Percentiles rank a stretch among this genome's conserved stretches.
Evolutionary conservation across 2,797 vertebrate species (phyloP).

Genomic region (Sebastes hopkinsi): DNA sequence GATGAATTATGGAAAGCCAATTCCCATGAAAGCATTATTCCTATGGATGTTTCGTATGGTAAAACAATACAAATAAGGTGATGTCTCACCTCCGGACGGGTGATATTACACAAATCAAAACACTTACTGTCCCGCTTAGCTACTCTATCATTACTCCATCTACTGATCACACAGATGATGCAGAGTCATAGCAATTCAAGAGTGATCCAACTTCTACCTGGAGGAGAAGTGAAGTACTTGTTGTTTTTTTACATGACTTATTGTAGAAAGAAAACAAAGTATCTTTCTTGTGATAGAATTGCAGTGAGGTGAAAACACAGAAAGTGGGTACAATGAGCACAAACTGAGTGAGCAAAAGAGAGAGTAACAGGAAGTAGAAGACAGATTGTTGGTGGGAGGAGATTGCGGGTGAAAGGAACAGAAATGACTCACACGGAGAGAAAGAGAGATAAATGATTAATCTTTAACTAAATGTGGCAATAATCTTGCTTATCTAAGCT

Average conservation of each 20-base stretch:
- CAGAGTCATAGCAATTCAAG: neutral
- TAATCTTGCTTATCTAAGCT: neutral
- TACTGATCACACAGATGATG: neutral
- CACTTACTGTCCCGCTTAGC: neutral
- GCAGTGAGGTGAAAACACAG: neutral
- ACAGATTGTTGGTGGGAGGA: slow-evolving; percentile 58
- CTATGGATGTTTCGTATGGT: neutral
- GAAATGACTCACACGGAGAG: neutral
- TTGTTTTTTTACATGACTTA: neutral
- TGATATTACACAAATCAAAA: neutral
- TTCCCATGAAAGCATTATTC: neutral
- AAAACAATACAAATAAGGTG: neutral
- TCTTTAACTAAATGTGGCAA: slow-evolving; percentile 4
- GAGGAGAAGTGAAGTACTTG: neutral
- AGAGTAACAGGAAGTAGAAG: neutral
- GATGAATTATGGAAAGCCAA: neutral
- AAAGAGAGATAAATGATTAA: slow-evolving; percentile 16
- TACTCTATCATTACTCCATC: neutral
- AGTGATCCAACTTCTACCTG: neutral
- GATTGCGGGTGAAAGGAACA: neutral
- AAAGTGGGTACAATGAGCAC: neutral
- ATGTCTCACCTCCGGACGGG: neutral
- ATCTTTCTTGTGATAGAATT: neutral
- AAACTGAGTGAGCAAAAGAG: neutral
- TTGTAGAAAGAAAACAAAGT: neutral